phyloP scores from a whole-genome alignment of 1,140 invertebrate genomes.

The Brachionus paranguensis region DNA sequence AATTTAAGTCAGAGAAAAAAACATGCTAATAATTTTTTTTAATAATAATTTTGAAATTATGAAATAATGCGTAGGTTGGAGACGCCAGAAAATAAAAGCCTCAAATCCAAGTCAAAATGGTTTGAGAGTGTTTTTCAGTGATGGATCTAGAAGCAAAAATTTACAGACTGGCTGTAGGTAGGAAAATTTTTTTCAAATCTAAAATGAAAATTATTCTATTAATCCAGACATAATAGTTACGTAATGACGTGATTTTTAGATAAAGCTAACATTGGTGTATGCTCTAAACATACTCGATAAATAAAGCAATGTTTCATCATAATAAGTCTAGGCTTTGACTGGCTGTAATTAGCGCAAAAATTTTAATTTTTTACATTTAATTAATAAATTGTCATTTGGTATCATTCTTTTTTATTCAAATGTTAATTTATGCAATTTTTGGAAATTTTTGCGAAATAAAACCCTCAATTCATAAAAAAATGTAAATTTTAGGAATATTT shows the following conservation, averaged over 20 bases:
- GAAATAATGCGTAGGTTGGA: background rate
- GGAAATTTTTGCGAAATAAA: background rate
- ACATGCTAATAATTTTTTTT: background rate
- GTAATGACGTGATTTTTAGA: background rate
- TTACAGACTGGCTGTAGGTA: background rate
- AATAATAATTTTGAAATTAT: background rate
- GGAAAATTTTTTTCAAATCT: background rate
- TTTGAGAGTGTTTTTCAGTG: background rate
- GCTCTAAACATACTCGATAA: background rate
- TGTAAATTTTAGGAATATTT: background rate
- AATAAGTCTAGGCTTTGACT: background rate
- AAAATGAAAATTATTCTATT: background rate
- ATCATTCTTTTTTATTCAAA: background rate
- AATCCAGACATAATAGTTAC: background rate
- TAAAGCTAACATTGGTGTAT: background rate
- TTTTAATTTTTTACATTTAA: background rate
- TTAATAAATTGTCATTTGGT: background rate
- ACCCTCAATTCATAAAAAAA: background rate
- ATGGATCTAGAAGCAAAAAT: too few species aligned
- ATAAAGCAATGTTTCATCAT: background rate
- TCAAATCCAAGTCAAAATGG: background rate
- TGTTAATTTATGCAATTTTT: background rate
- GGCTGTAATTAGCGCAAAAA: background rate
- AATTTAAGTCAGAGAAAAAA: background rate
- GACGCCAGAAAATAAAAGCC: background rate